Conservation (phyloP, 2,113 vertebrate species). For the Xenus cinereus region DNA sequence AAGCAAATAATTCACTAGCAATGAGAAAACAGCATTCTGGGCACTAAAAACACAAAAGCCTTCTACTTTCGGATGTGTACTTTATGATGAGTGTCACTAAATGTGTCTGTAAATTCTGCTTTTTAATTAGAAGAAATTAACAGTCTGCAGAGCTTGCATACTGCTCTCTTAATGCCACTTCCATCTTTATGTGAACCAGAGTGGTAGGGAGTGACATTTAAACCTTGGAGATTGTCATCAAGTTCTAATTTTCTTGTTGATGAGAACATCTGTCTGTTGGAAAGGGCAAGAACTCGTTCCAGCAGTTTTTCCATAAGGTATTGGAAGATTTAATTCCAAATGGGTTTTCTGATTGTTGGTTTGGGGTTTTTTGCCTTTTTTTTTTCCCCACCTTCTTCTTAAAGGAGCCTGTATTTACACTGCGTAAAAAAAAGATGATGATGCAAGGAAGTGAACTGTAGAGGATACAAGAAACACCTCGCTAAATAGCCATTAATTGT, state of each 20-base stretch:
- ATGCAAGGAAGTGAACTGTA: not conserved
- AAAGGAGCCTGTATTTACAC: not conserved
- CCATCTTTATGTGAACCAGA: not conserved
- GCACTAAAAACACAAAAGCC: not conserved
- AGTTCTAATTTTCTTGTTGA: conserved; percentile 6
- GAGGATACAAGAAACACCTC: not conserved
- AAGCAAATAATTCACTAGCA: not conserved
- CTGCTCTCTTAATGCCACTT: conserved; percentile 3
- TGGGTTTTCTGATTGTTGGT: not conserved
- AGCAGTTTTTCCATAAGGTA: not conserved
- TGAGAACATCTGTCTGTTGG: conserved; percentile 14
- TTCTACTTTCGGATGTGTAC: not conserved
- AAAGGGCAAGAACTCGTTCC: conserved; percentile 3
- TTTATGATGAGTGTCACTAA: not conserved
- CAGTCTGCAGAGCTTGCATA: not conserved
- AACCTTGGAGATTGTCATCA: conserved; percentile 12
- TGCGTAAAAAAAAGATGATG: not conserved
- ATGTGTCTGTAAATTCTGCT: not conserved
- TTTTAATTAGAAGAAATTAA: not conserved
- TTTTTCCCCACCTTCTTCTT: not conserved
- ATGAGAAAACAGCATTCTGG: not conserved
- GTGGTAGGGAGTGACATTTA: conserved; percentile 22
- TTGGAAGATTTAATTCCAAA: not conserved
- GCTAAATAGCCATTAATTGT: not conserved
- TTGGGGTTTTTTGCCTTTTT: not conserved